Base-by-base conservation (phyloP, 2,113 vertebrate species). In the Marcusenius ussheri region DNA sequence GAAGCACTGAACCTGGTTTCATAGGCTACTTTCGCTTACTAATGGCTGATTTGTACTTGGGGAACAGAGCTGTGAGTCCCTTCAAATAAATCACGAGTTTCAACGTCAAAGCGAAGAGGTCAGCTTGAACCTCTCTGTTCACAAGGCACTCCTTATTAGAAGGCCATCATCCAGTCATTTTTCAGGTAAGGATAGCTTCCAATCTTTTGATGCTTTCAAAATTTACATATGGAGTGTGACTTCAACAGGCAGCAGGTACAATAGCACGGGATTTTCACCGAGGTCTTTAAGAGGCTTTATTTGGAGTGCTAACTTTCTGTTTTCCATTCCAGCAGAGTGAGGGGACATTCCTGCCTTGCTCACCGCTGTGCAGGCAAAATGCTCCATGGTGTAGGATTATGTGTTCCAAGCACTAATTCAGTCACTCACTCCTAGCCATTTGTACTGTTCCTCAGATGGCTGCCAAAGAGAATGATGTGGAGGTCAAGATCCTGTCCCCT, bases 401-500 rank as follows among this genome's bases (percentile, higher is more conserved):
- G n/a, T 51, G 39, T 62, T 21, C 50, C 46, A 27, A 45, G 10
- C 35, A 39, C 42, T 56, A 21, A 56, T 62, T 58, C 80, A 46
- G 50, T 42, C 49, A 42, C 35, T 51, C 70, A 35, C 15, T 42
- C 17, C 47, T 21, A 27, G 27, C 13, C 46, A 62, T 49, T 51
- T 47, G n/a, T 42, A 17, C 31, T 39, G 31, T 31, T 13, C 6
- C 8, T 27, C 50, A 83, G 89, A 95, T 95, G 95, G 94, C 94
- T 56, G 93, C 93, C 50, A 90, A 86, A 56, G 88, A 91, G 87
- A 91, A 91, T 11, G 91, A 93, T 89, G 88, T 93, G 89, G 96
- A 96, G 27, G 96, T 95, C 90, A 98, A 97, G 93, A 94, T 94
- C 83, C 97, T 94, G 4, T 93, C 95, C 89, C 97, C 97, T 89